Conservation (phyloP, 2,113 vertebrate species). For the Phrynocephalus versicolor region DNA sequence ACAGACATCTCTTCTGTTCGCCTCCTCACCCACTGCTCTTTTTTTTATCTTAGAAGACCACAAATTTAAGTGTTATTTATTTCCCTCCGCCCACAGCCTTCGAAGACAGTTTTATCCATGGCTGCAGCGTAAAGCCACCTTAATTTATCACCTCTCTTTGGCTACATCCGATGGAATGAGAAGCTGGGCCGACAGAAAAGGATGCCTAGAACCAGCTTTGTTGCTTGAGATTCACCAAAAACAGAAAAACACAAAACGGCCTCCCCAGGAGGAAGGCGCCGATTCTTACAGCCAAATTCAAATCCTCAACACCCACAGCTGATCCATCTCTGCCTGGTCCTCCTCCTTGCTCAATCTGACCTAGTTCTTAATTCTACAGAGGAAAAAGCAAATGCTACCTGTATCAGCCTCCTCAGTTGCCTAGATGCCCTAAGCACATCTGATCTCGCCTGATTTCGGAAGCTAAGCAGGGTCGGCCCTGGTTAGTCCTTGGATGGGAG, state of each 20-base stretch:
- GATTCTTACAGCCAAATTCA: neutral
- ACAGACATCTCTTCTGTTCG: too few species aligned
- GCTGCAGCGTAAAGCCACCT: constrained; percentile 54
- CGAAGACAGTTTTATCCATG: constrained; percentile 32
- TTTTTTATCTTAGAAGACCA: constrained; percentile 18
- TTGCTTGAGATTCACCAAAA: constrained; percentile 3
- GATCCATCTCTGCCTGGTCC: neutral
- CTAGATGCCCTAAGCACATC: too few species aligned
- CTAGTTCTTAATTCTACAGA: too few species aligned
- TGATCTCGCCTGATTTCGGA: too few species aligned
- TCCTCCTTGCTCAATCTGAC: accelerated
- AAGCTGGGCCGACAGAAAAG: neutral
- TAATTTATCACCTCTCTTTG: constrained; percentile 54
- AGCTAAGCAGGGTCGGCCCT: too few species aligned
- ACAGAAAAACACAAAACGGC: neutral
- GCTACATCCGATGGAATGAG: constrained; percentile 50
- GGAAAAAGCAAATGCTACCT: neutral
- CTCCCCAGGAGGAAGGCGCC: constrained; percentile 16
- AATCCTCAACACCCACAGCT: neutral
- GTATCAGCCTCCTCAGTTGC: too few species aligned
- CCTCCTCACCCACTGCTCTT: neutral
- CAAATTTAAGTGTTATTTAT: constrained; percentile 57
- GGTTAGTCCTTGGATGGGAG: too few species aligned
- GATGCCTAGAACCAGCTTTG: neutral
- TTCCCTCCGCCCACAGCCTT: constrained; percentile 55